Percentiles rank a stretch among this genome's conserved stretches.
These are phyloP conservation scores for Lota lota DNA, from an alignment of 2,113 vertebrate species.

Conservation along the genomic window DNA sequence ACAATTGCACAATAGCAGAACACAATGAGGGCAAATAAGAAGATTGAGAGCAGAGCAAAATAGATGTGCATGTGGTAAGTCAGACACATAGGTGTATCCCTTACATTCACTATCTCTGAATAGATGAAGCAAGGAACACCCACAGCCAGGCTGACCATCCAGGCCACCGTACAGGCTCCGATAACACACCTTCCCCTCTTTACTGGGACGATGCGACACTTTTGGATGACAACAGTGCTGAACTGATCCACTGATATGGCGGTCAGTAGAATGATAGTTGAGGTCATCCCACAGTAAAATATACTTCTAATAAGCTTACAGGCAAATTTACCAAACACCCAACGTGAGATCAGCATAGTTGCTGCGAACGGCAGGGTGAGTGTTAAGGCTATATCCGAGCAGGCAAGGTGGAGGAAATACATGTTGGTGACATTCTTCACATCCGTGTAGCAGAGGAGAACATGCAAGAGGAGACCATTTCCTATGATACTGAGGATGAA, in stretches of 20 bases:
- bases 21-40: constrained; percentile 69
- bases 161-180: constrained; percentile 51
- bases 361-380: constrained; percentile 75
- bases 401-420: constrained; percentile 74
- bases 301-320: constrained; percentile 69
- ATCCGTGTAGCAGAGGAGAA: constrained; percentile 43
- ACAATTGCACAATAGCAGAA: constrained; percentile 75
- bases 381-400: constrained; percentile 75
- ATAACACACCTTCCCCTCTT: constrained; percentile 46
- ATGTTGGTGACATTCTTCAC: constrained; percentile 71
- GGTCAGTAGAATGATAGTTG: constrained; percentile 76
- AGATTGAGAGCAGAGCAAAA: constrained; percentile 63
- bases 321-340: constrained; percentile 62
- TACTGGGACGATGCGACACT: constrained; percentile 17
- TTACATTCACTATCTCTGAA: no score
- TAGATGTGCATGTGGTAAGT: no score
- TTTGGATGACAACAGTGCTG: constrained; percentile 64
- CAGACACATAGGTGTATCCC: no score
- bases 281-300: constrained; percentile 65
- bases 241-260: constrained; percentile 78
- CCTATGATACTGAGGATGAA: constrained; percentile 51
- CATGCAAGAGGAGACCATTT: constrained; percentile 50
- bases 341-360: constrained; percentile 49
- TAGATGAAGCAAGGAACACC: no score
- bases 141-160: constrained; percentile 59